Evolutionary conservation across 2,113 vertebrate species (phyloP).

Genomic region (Eulacestoma nigropectus): DNA sequence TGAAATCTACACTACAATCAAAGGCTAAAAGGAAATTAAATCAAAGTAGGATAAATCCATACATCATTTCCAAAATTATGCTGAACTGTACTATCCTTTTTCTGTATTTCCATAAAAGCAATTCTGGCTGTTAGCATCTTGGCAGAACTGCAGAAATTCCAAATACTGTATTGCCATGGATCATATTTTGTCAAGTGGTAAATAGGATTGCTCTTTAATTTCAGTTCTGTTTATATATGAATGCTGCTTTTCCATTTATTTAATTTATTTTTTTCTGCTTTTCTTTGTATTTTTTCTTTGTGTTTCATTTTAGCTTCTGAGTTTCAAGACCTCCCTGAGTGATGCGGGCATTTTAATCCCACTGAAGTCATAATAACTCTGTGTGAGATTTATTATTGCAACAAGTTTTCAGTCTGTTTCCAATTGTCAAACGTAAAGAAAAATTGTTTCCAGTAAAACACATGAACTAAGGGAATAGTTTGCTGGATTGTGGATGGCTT

Average conservation of each 20-base stretch:
- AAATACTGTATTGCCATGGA: not conserved
- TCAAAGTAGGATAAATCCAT: not conserved
- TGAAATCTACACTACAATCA: not conserved
- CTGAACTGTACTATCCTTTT: not conserved
- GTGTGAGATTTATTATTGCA: not conserved
- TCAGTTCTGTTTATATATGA: not conserved
- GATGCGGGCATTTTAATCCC: not conserved
- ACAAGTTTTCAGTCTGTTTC: constrained; percentile 14
- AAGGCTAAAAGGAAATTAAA: not conserved
- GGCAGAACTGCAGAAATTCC: not conserved
- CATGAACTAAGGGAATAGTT: not conserved
- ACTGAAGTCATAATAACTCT: not conserved
- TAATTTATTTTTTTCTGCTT: not conserved
- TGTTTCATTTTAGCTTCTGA: not conserved
- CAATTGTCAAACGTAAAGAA: not conserved
- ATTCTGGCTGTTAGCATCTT: not conserved
- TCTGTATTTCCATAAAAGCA: not conserved
- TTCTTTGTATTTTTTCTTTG: not conserved
- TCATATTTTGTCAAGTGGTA: not conserved
- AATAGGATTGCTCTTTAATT: not conserved
- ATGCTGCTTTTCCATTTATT: not conserved
- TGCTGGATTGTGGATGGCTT: not conserved
- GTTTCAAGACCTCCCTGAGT: not conserved
- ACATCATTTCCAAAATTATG: not conserved
- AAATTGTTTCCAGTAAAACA: not conserved